Evolutionary conservation across 2,797 vertebrate genomes (phyloP), one percentile per base, ranked within the genome.

Genomic region (Pantherophis vulpinus): DNA sequence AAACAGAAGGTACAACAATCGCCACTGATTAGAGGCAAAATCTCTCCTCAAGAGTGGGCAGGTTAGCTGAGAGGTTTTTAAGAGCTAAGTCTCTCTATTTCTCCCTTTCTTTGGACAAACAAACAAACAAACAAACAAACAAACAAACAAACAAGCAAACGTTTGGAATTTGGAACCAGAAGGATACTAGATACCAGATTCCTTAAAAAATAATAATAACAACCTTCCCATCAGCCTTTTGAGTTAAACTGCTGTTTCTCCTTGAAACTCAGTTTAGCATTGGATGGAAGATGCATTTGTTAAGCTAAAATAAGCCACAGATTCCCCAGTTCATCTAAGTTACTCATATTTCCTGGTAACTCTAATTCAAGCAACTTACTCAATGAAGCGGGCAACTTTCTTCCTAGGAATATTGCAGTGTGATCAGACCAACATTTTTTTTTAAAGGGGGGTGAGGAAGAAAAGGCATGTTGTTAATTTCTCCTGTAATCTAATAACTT

Each of bases 401-500:
- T n/a, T 14, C n/a, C n/a, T 2, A 32, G 32, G 51, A 56, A 32
- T 66, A 37, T 74, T 55, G 32, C 47, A 74, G 8, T 63, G 94
- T 96, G 32, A 13, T 83, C 96, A 96, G 94, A 96, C 93, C 91
- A 95, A 95, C 95, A 91, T 96, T 95, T 96, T 97, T 97, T 96
- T 96, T 96, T 18, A 59, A 95, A 96, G 95, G 96, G 27, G 90
- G 91, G 93, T 94, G 91, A 94, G 95, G 25, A 18, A 20, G 60
- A 25, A 18, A 25, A 61, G 94, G 94, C 4, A 94, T 96, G 70
- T 92, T 91, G 96, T 94, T 93, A 94, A 32, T 93, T 96, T 55
- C 93, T 96, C 95, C 94, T 96, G 97, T 96, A 97, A 98, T 98
- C 97, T 98, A 97, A 98, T 98, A 98, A 97, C 95, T 97, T 97